Base-by-base conservation (phyloP, 2,797 vertebrate genomes). In the Phrynocephalus guinanensis region DNA sequence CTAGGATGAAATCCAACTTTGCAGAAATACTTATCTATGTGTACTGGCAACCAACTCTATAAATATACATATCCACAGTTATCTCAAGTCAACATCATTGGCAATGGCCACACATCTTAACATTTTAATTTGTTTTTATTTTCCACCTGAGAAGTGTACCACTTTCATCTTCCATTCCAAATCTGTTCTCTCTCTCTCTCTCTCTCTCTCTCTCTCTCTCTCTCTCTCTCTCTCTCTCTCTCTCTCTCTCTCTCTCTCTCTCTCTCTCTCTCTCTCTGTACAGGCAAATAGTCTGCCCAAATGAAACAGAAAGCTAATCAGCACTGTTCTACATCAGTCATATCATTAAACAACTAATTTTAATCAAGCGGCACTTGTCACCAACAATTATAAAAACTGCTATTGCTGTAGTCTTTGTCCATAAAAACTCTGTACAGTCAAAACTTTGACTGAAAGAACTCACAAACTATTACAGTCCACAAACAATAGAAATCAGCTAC, bases 321-420 rank as follows among this genome's bases (percentile, higher is more conserved):
- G 72, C 24, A 86, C 38, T 70, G 56, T 82, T 87, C 16, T 78
- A 33, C 60, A 83, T 83, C 48, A 77, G 28, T 72, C 78, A 60
- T 83, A 38, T 78, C 5, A 15, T 70, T 60, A 83, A 44, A 78
- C 50, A 78, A 70, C 75, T 78, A 78, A 87, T 87, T 44, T 44
- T 83, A 77, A 83, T 87, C 63, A 83, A 87, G 72, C 63, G 30
- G 52, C 63, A 50, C 33, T 22, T 66, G 60, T 75, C 60, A 66
- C 22, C 52, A 77, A 82, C 73, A 82, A 80, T 87, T 75, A 15
- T 78, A 6, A 60, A 77, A 83, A 83, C 68, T 68, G 68, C 7
- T 30, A 63, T 67, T 30, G 77, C 67, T 44, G 38, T 44, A 44
- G 38, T 67, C 73, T 67, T 38, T 67, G 26, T 76, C 83, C 60